phyloP scores from a whole-genome alignment of 2,888 invertebrate species.

The Thysanoteuthis rhombus region DNA sequence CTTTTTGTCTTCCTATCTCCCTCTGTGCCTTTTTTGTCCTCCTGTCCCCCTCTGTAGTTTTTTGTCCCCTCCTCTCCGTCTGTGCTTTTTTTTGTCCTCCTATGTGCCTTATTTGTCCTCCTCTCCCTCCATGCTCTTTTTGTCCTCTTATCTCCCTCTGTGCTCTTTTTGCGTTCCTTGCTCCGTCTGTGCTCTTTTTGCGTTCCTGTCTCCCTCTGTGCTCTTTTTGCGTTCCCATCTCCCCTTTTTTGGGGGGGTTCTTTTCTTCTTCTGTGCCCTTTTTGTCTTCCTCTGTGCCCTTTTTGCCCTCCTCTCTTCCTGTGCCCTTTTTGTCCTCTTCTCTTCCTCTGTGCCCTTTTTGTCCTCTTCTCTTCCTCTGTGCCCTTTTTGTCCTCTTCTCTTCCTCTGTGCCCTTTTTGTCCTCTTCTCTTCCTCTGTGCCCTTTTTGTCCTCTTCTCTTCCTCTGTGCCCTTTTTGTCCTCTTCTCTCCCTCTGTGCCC shows the following conservation, averaged over 20 bases:
- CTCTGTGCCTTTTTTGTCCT: no score
- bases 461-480: neutral
- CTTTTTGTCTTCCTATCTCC: no score
- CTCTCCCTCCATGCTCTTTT: neutral
- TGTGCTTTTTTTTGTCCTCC: neutral
- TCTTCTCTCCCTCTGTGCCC: neutral
- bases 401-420: no score
- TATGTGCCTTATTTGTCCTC: neutral
- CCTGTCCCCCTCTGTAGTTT: no score
- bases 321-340: neutral
- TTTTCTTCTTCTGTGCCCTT: no score
- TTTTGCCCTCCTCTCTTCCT: neutral
- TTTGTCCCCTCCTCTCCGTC: neutral
- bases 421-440: no score
- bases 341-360: no score
- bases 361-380: neutral
- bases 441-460: neutral
- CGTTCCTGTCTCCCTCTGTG: neutral
- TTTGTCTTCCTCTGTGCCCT: neutral
- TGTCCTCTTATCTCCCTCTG: accelerated
- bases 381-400: neutral
- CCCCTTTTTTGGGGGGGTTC: no score
- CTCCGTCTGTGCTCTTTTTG: neutral
- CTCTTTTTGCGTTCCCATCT: neutral
- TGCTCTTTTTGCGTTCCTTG: neutral